Evolutionary conservation across 2,113 vertebrate genomes (phyloP).

Genomic region (Motacilla alba): DNA sequence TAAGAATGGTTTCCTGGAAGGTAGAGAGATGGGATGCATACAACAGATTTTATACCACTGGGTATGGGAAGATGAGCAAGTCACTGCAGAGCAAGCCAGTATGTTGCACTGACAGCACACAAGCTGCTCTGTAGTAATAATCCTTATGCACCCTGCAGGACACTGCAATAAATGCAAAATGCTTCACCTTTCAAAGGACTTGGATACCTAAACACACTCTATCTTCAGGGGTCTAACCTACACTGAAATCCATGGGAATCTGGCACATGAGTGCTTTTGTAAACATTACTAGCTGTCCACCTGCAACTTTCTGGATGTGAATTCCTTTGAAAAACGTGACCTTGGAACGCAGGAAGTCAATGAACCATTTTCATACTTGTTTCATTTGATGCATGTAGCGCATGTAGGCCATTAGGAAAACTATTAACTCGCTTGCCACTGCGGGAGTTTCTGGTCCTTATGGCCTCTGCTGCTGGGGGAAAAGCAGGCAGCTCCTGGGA

Average conservation of each 20-base stretch:
- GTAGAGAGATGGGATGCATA: neutral
- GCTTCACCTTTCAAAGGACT: slow-evolving; percentile 28
- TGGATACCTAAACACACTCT: slow-evolving; percentile 14
- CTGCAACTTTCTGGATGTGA: slow-evolving; percentile 44
- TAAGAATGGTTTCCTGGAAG: neutral
- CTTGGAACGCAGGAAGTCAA: slow-evolving; percentile 22
- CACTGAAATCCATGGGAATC: slow-evolving; percentile 48
- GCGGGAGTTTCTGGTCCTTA: neutral
- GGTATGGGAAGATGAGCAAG: slow-evolving; percentile 30
- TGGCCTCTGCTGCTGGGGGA: slow-evolving; percentile 10
- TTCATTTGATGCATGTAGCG: slow-evolving; percentile 15
- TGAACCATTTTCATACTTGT: slow-evolving; percentile 27
- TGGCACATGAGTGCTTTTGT: neutral
- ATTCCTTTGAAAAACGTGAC: slow-evolving; percentile 38
- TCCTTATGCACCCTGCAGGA: slow-evolving; percentile 47
- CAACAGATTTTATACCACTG: slow-evolving; percentile 16
- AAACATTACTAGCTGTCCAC: slow-evolving; percentile 30
- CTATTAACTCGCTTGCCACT: neutral
- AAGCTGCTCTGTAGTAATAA: slow-evolving; percentile 7
- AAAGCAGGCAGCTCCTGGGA: neutral
- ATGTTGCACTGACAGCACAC: neutral
- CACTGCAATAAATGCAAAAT: slow-evolving; percentile 49
- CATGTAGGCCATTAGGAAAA: slow-evolving; percentile 14
- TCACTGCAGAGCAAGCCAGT: neutral
- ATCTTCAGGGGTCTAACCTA: neutral